Evolutionary conservation across 2,797 vertebrate species (phyloP).

Genomic region (Hypotaenidia okinawae): DNA sequence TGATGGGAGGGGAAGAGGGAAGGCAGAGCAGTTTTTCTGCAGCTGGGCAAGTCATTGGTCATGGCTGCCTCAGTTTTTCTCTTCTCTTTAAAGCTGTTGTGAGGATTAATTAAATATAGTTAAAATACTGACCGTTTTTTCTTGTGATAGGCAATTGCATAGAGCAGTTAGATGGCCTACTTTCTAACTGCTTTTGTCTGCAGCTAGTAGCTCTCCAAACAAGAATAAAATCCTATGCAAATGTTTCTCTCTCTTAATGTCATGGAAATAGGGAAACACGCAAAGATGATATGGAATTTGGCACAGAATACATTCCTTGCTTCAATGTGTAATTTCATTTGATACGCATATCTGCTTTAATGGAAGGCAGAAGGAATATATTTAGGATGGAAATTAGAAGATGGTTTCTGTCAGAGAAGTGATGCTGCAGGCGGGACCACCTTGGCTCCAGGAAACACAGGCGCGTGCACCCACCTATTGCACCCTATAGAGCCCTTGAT

Average conservation of each 20-base stretch:
- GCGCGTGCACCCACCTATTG: fast-evolving
- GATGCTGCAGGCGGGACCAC: neutral
- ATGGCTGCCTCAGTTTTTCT: neutral
- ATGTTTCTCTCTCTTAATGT: constrained; percentile 3
- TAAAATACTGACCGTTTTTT: neutral
- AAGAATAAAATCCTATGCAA: constrained; percentile 9
- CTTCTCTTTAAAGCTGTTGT: neutral
- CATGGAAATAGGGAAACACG: neutral
- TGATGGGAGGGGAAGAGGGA: neutral
- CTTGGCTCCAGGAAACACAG: neutral
- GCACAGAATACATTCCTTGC: neutral
- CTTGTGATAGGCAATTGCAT: neutral
- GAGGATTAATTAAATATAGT: neutral
- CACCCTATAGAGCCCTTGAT: neutral
- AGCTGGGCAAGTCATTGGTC: too few relatives aligned
- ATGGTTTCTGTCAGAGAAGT: neutral
- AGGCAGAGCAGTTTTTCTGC: neutral
- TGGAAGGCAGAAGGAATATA: neutral
- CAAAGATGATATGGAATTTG: neutral
- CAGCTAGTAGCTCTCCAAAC: neutral
- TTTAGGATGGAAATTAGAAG: constrained; percentile 18
- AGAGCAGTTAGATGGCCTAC: neutral
- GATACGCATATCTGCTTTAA: neutral
- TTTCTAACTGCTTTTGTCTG: constrained; percentile 32
- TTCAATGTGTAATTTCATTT: constrained; percentile 44